Evolutionary conservation across 2,113 vertebrate species (phyloP), one percentile per base, ranked within the genome.

Genomic region (Cyprinodon tularosa): DNA sequence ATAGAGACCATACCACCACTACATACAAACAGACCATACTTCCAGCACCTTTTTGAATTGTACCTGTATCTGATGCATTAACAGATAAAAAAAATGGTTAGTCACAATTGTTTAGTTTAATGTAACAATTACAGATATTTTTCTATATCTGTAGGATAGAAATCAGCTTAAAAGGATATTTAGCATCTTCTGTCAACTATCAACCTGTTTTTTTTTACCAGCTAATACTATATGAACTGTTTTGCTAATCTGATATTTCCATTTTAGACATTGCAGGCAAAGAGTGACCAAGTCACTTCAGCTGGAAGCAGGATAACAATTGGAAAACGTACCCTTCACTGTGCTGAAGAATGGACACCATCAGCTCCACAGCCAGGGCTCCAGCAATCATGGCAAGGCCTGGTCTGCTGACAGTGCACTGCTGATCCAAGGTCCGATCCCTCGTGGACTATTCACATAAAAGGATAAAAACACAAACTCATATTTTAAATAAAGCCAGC

Each of bases 291-390:
- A 4, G 39, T 71, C 45, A 66, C 20, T 59, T 7, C 14, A 12
- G 38, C 14, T 68, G 3, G 14, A 68, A 7, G 40, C n/a, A 47
- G 48, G 53, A 12, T 22, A 17, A 50, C 3, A n/a, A 39, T 44
- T n/a, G 3, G 4, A 12, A 71, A 7, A 88, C 96, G 94, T 90
- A 99, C 98, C 97, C 97, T 93, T 99, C 96, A 71, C 95, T 96
- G 90, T 99, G 98, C 84, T 99, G 98, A 44, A 99, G 90, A 39
- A 99, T 95, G 63, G 97, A 99, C 45, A 99, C 95, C 97, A 99
- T 98, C 70, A 99, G 75, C 83, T 99, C 98, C 69, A 99, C 98
- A 0, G 98, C 97, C 77, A 99, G 91, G 0, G 98, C 97, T 85
- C 97, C 98, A 3, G 98, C 98, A 38, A 99, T 96, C 96, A 97